phyloP scores from a whole-genome alignment of 2,797 vertebrate species.

The Muscicapa striata region DNA sequence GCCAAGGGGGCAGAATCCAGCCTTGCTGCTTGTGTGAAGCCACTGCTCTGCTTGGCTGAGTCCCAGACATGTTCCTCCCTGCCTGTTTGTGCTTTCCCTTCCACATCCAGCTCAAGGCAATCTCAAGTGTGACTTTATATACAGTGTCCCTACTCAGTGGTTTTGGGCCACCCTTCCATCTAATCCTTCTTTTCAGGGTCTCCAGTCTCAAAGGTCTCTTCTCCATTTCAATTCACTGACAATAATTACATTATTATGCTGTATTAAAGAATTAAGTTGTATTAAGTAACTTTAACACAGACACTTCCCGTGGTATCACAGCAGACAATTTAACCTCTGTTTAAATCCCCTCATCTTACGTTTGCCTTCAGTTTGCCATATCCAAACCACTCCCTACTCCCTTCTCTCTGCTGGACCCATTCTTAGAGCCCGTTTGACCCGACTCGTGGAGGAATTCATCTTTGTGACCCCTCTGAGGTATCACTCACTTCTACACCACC shows the following conservation, averaged over 20 bases:
- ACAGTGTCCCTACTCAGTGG: not conserved
- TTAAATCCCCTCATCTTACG: fast-evolving
- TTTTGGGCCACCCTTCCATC: not conserved
- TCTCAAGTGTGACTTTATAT: not conserved
- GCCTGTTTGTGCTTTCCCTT: not conserved
- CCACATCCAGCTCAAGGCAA: not conserved
- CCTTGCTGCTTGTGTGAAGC: not conserved
- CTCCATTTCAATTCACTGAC: not conserved
- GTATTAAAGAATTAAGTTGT: not conserved
- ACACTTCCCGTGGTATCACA: not conserved
- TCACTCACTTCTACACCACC: fast-evolving
- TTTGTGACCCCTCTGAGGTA: not conserved
- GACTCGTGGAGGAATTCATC: fast-evolving
- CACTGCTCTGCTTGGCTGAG: not conserved
- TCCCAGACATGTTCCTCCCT: not conserved
- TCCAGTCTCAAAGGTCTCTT: not conserved
- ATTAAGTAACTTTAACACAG: not conserved
- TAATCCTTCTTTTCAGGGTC: not conserved
- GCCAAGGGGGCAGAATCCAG: not conserved
- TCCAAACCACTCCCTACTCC: not conserved
- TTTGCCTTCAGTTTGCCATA: not conserved
- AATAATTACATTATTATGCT: not conserved
- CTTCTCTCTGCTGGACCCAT: no score
- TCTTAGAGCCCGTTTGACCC: not conserved
- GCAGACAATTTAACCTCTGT: not conserved